Percentiles rank a stretch among this genome's conserved stretches.
These are phyloP conservation scores for Scaptomyza polygonia DNA, from an alignment of 2,888 invertebrate species.

Conservation along the genomic window DNA sequence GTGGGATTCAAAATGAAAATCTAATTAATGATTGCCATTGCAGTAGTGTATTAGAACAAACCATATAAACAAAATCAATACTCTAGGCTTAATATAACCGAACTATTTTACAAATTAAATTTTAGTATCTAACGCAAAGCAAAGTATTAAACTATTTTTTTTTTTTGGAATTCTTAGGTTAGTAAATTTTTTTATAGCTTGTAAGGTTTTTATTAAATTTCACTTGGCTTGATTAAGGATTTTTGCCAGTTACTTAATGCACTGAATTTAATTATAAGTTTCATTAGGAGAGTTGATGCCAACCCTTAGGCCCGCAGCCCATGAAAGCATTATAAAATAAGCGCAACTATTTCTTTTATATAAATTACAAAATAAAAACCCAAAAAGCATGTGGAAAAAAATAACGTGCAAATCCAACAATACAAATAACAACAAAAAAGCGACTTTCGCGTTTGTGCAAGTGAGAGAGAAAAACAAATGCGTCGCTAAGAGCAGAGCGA, in stretches of 20 bases:
- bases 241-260: background rate
- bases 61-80: too few species aligned
- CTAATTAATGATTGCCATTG: background rate
- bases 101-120: too few species aligned
- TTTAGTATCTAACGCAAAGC: too few species aligned
- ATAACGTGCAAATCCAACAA: conserved; percentile 17
- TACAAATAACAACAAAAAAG: conserved; percentile 33
- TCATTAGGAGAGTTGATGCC: background rate
- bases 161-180: background rate
- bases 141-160: too few species aligned
- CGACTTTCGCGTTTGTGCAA: conserved; percentile 5
- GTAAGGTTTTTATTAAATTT: background rate
- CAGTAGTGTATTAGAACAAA: background rate
- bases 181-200: too few species aligned
- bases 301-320: background rate
- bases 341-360: conserved; percentile 36
- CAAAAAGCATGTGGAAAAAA: conserved; percentile 1
- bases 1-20: conserved; percentile 1
- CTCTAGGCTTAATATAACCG: too few species aligned
- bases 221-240: background rate
- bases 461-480: conserved; percentile 34
- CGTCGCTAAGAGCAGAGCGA: conserved; percentile 39
- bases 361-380: conserved; percentile 37
- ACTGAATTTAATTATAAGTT: conserved; percentile 16
- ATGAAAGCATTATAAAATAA: conserved; percentile 37